A percentile compares a stretch with the other conserved stretches of the same genome.
Evolutionary conservation across 2,888 invertebrate species (phyloP).

Genomic region (Sialis lutaria): DNA sequence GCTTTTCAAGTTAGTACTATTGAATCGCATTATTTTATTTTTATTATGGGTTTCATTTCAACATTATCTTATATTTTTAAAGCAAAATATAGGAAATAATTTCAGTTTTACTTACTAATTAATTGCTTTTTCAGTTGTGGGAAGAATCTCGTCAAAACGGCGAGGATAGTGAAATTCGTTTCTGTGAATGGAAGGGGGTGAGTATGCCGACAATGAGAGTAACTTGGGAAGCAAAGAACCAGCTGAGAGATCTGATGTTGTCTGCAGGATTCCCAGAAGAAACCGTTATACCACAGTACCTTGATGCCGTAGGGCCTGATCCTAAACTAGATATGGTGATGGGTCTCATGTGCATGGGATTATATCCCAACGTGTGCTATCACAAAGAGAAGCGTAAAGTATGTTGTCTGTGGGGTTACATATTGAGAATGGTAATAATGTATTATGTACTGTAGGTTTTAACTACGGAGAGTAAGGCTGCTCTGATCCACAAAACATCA

Average conservation of each 20-base stretch:
- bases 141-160: constrained; percentile 47
- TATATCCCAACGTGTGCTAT: constrained; percentile 93
- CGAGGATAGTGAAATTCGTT: constrained; percentile 58
- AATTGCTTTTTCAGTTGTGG: constrained; percentile 27
- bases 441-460: constrained; percentile 40
- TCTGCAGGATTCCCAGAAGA: constrained; percentile 82
- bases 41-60: no score
- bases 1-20: constrained; percentile 54
- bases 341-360: constrained; percentile 73
- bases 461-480: constrained; percentile 88
- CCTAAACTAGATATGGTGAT: constrained; percentile 66
- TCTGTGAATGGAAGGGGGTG: constrained; percentile 84
- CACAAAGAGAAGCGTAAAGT: constrained; percentile 91
- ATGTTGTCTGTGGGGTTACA: not conserved
- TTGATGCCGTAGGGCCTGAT: constrained; percentile 64
- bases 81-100: no score
- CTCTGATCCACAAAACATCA: constrained; percentile 90
- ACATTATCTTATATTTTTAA: not conserved
- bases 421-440: not conserved
- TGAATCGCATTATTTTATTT: not conserved
- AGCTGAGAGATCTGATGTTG: constrained; percentile 37
- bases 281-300: constrained; percentile 51
- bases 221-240: constrained; percentile 77
- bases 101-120: no score
- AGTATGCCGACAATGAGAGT: constrained; percentile 79